phyloP scores from a whole-genome alignment of 2,888 invertebrate species.

The Acrobasis consociella region DNA sequence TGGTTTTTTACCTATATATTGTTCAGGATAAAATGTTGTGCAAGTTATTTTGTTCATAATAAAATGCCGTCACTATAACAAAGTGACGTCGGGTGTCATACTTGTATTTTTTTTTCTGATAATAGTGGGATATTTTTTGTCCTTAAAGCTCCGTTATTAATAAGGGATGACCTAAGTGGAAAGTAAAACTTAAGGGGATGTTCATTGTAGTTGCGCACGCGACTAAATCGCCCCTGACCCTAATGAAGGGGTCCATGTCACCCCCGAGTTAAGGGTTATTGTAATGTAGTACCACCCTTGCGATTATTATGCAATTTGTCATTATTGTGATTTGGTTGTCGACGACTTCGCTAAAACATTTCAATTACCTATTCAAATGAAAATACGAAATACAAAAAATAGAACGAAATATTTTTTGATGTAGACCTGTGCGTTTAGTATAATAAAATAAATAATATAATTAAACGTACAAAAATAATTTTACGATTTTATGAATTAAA shows the following conservation, averaged over 20 bases:
- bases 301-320: slow-evolving; percentile 64
- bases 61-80: too few relatives aligned
- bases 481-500: too few relatives aligned
- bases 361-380: neutral
- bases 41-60: too few relatives aligned
- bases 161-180: neutral
- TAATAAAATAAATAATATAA: too few relatives aligned
- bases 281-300: slow-evolving; percentile 58
- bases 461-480: too few relatives aligned
- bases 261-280: slow-evolving; percentile 58
- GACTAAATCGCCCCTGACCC: slow-evolving; percentile 55
- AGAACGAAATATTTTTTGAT: too few relatives aligned
- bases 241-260: slow-evolving; percentile 60
- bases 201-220: slow-evolving; percentile 59
- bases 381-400: neutral
- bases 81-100: too few relatives aligned
- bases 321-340: slow-evolving; percentile 40
- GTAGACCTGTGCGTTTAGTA: too few relatives aligned
- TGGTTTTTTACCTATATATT: too few relatives aligned
- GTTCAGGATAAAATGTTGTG: too few relatives aligned
- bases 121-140: too few relatives aligned
- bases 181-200: slow-evolving; percentile 29
- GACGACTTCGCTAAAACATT: slow-evolving; percentile 26
- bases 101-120: too few relatives aligned
- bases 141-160: neutral